A percentile compares a stretch with the other conserved stretches of the same genome.
Conservation (phyloP, 2,797 vertebrate genomes). For the Lepus townsendii region DNA sequence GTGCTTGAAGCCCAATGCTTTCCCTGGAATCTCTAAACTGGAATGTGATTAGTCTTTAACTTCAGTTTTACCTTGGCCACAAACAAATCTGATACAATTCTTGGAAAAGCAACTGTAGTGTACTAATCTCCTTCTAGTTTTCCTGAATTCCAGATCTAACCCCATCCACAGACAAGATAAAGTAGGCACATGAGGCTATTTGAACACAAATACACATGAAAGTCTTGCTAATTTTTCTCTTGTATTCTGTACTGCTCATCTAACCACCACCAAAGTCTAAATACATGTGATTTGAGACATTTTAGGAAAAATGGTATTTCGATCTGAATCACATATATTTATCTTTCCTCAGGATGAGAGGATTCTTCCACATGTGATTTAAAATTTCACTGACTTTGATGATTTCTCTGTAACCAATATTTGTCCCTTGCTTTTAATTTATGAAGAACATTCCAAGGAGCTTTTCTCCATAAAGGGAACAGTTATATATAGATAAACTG, state of each 20-base stretch:
- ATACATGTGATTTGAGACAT: slow-evolving; percentile 15
- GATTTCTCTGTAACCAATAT: slow-evolving; percentile 53
- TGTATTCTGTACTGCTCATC: neutral
- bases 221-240: neutral
- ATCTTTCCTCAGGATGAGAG: neutral
- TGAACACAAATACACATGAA: neutral
- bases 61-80: slow-evolving; percentile 12
- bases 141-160: slow-evolving; percentile 36
- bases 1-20: neutral
- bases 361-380: slow-evolving; percentile 29
- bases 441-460: slow-evolving; percentile 48
- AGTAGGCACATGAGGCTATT: neutral
- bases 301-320: slow-evolving; percentile 1
- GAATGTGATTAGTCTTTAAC: neutral
- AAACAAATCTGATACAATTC: neutral
- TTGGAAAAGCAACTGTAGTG: neutral
- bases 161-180: neutral
- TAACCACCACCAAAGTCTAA: slow-evolving; percentile 14
- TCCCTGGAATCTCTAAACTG: neutral
- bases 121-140: neutral
- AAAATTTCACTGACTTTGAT: slow-evolving; percentile 33
- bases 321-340: slow-evolving; percentile 57
- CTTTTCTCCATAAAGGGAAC: slow-evolving; percentile 38
- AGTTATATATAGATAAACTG: slow-evolving; percentile 57
- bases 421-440: slow-evolving; percentile 49